Evolutionary conservation across 2,113 vertebrate genomes (phyloP).

Genomic region (Oreocharis arfaki): DNA sequence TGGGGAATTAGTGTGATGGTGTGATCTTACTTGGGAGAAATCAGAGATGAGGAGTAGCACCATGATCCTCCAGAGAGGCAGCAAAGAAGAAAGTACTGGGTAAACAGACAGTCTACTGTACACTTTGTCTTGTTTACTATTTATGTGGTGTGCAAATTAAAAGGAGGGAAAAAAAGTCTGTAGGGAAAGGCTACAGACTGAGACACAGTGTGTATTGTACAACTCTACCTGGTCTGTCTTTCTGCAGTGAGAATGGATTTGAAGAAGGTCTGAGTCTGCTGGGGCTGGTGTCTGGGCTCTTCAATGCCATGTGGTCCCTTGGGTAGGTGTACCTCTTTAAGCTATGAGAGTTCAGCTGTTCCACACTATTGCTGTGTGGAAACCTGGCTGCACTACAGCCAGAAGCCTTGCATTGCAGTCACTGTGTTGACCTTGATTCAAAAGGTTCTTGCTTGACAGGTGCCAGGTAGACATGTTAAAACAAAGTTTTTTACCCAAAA

Average conservation of each 20-base stretch:
- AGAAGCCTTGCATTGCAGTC: background rate
- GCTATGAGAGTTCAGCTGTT: background rate
- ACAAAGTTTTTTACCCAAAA: background rate
- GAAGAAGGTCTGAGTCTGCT: constrained; percentile 76
- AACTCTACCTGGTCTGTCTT: constrained; percentile 4
- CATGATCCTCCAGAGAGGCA: background rate
- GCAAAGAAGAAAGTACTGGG: background rate
- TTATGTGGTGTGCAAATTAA: background rate
- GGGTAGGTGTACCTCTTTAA: constrained; percentile 65
- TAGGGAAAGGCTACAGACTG: background rate
- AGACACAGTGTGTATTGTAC: constrained; percentile 14
- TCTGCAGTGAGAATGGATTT: constrained; percentile 77
- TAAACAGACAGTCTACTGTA: background rate
- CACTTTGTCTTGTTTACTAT: background rate
- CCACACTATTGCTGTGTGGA: background rate
- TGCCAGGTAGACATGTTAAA: background rate
- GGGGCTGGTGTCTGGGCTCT: constrained; percentile 77
- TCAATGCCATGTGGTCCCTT: constrained; percentile 74
- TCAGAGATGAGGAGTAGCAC: background rate
- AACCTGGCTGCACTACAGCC: background rate
- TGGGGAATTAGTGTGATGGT: accelerated
- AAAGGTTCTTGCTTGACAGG: background rate
- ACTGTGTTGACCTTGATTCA: background rate
- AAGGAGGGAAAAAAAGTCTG: background rate
- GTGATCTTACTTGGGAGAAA: background rate